Conservation (phyloP, 2,797 vertebrate species). For the Sandelia bainsii region DNA sequence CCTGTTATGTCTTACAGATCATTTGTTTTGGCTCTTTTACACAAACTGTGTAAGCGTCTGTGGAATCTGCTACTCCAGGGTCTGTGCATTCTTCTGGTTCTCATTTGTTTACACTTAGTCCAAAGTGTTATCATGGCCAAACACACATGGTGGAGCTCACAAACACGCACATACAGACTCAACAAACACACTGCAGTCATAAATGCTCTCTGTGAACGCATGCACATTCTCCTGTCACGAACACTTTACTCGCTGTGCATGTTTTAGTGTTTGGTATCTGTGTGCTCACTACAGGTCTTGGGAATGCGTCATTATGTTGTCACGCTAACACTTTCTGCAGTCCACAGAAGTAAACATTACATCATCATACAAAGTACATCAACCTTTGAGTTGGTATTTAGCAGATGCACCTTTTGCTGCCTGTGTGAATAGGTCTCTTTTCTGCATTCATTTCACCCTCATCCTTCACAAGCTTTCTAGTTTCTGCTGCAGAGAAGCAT, state of each 20-base stretch:
- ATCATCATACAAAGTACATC: not conserved
- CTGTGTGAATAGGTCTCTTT: no score
- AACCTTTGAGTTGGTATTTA: no score
- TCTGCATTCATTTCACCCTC: no score
- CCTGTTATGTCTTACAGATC: not conserved
- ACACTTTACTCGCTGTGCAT: slow-evolving; percentile 23
- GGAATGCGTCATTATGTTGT: not conserved
- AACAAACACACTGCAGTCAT: slow-evolving; percentile 25
- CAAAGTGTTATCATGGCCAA: slow-evolving; percentile 50
- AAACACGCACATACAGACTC: slow-evolving; percentile 15
- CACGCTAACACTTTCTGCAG: not conserved
- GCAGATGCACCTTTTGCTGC: no score
- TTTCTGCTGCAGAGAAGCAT: no score
- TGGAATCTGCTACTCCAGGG: slow-evolving; percentile 44
- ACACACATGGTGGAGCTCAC: slow-evolving; percentile 34
- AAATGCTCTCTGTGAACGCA: slow-evolving; percentile 48
- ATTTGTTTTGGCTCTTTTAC: slow-evolving; percentile 15
- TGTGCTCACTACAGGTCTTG: not conserved
- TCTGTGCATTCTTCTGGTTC: slow-evolving; percentile 47
- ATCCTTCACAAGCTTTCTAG: no score
- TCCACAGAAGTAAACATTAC: no score
- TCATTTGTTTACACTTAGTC: slow-evolving; percentile 57
- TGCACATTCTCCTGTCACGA: slow-evolving; percentile 50
- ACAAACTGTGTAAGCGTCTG: slow-evolving; percentile 8
- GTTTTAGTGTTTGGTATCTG: slow-evolving; percentile 14